Base-by-base conservation (phyloP, 2,113 vertebrate genomes). In the Lophius piscatorius region DNA sequence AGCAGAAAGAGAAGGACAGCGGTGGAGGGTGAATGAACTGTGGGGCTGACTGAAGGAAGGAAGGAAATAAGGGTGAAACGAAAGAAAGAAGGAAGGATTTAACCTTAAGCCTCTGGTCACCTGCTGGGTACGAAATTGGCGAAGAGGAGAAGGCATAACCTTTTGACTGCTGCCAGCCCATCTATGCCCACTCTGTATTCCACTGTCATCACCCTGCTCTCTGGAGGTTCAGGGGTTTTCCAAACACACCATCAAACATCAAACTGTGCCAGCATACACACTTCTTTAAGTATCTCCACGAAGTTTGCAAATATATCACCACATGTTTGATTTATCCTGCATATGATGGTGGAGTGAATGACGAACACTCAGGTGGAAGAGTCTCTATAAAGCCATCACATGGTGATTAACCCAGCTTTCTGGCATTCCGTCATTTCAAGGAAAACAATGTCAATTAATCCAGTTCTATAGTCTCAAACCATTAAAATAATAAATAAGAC, bases 91-190 rank as follows among this genome's bases (percentile, higher is more conserved):
- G 45, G 56, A 56, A 52, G 47, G 64, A 72, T 78, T 75, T 73
- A 23, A 38, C 67, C 59, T 56, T 73, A 23, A 78, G 55, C 34
- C 5, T 39, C 47, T 50, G 64, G 38, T 72, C 63, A 74, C 63
- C 59, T 78, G 77, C 78, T 63, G 67, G 41, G 64, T 39, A 42
- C 61, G 69, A 80, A 76, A 80, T 80, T 83, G 76, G 38, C 18
- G 42, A 55, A 50, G 34, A 40, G 44, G 44, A 26, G 60, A 68
- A 75, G n/a, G n/a, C n/a, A n/a, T 29, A 31, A 36, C 31, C 52
- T 35, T 68, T 24, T 52, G 20, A 51, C 29, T 24, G 10, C 34
- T 62, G 35, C 60, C 60, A 45, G 55, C 66, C 57, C 57, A 24
- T 58, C 50, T 40, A 23, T 18, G 57, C 44, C 23, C 31, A 50